Percentiles rank a stretch among this genome's conserved stretches.
These are phyloP conservation scores for Uromys caudimaculatus DNA, from an alignment of 2,797 vertebrate genomes.

Conservation along the genomic window DNA sequence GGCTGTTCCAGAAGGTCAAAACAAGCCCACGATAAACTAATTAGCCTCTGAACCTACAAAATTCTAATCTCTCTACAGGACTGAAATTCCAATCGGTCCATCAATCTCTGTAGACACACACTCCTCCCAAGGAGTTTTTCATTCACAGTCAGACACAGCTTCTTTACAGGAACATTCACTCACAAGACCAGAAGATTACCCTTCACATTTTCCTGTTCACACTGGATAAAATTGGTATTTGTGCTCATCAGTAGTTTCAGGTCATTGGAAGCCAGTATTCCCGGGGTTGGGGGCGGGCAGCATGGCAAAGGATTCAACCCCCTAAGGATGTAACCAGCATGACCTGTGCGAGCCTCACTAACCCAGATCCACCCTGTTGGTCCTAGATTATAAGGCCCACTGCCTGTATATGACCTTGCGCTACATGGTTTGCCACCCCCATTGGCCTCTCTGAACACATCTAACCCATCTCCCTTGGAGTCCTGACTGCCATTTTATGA, in stretches of 20 bases:
- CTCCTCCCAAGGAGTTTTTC: neutral
- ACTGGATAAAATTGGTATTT: neutral
- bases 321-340: neutral
- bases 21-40: neutral
- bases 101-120: neutral
- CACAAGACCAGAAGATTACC: neutral
- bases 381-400: neutral
- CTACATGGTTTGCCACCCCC: neutral
- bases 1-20: neutral
- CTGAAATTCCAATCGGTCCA: neutral
- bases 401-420: neutral
- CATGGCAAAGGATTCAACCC: neutral
- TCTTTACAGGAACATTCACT: neutral
- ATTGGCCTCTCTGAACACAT: neutral
- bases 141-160: neutral
- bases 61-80: neutral
- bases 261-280: neutral
- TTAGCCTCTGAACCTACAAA: neutral
- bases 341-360: neutral
- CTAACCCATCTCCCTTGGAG: neutral
- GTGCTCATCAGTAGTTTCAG: neutral
- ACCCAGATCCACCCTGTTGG: neutral
- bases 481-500: neutral
- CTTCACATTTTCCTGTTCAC: neutral
- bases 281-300: neutral